A percentile compares a stretch with the other conserved stretches of the same genome.
phyloP scores from a whole-genome alignment of 2,113 vertebrate genomes.

The Pollimyrus isidori region DNA sequence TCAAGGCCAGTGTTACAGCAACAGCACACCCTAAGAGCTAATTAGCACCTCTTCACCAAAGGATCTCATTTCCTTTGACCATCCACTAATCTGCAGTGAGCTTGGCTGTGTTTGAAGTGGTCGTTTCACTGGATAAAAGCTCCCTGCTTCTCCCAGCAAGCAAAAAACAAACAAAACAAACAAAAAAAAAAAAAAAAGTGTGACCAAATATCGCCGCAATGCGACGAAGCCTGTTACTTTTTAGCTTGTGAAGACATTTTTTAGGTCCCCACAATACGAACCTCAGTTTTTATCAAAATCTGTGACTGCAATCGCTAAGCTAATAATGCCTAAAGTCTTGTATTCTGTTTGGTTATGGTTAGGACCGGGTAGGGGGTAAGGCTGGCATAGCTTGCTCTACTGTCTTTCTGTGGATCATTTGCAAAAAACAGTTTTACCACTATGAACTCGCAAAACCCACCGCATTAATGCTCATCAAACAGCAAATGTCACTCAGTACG shows the following conservation, averaged over 20 bases:
- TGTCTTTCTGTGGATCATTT: neutral
- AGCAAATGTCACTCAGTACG: neutral
- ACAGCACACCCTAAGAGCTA: neutral
- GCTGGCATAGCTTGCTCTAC: too few relatives aligned
- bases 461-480: neutral
- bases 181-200: neutral
- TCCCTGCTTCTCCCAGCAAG: neutral
- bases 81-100: neutral
- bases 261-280: neutral
- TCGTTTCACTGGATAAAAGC: neutral
- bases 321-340: too few relatives aligned
- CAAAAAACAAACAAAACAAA: neutral
- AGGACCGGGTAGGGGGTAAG: neutral
- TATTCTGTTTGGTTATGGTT: too few relatives aligned
- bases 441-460: neutral
- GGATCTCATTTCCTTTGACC: neutral
- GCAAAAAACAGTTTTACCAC: neutral
- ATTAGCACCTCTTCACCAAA: neutral
- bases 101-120: neutral
- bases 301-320: neutral
- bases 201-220: neutral
- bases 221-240: neutral
- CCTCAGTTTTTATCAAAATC: neutral
- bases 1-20: neutral
- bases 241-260: neutral